Conservation (phyloP, 2,888 invertebrate genomes). For the Volucella bombylans region DNA sequence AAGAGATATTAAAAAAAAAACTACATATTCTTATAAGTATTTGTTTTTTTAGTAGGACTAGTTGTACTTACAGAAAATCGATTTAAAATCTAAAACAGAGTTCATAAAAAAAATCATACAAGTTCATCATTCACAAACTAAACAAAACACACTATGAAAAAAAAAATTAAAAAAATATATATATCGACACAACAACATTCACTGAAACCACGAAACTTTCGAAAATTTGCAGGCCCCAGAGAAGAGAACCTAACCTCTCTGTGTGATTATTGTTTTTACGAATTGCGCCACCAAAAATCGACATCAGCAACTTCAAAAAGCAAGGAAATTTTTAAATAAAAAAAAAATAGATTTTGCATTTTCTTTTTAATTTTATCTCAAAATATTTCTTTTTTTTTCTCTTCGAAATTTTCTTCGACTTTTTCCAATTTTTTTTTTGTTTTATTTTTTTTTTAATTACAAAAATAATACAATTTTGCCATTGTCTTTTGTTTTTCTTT, state of each 20-base stretch:
- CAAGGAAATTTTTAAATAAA: conserved; percentile 51
- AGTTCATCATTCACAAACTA: not conserved
- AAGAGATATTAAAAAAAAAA: too few species aligned
- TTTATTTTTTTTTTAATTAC: conserved; percentile 59
- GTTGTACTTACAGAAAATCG: conserved; percentile 30
- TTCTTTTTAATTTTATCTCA: conserved; percentile 46
- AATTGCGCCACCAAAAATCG: not conserved
- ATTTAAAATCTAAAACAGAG: conserved; percentile 3
- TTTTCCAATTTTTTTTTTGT: conserved; percentile 36
- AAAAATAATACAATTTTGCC: conserved; percentile 74
- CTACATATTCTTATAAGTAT: too few species aligned
- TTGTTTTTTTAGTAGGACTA: conserved; percentile 23
- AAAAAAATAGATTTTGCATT: conserved; percentile 66
- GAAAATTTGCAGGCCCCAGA: too few species aligned
- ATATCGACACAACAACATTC: too few species aligned
- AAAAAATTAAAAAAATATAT: not conserved
- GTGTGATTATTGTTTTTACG: not conserved
- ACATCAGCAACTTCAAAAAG: conserved; percentile 9
- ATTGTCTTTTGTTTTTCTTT: conserved; percentile 40
- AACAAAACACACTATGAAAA: not conserved
- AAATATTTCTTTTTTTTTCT: conserved; percentile 54
- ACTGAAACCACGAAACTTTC: too few species aligned
- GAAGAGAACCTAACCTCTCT: too few species aligned
- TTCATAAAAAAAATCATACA: not conserved
- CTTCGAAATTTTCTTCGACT: conserved; percentile 36